Base-by-base conservation (phyloP, 2,113 vertebrate genomes). In the Microcebus ravelobensis region DNA sequence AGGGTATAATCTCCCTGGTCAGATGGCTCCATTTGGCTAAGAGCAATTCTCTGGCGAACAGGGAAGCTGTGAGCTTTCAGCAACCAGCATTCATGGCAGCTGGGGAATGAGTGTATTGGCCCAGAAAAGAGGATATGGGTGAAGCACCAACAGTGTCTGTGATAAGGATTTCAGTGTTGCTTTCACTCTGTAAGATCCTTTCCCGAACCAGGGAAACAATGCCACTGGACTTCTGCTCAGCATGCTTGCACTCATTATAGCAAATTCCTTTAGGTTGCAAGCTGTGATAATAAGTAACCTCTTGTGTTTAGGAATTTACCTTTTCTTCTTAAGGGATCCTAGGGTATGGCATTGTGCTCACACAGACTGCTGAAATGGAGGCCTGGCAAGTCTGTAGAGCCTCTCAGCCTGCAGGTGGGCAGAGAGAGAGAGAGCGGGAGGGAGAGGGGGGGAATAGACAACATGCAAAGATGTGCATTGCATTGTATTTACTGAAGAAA, bases 21-120 rank as follows among this genome's bases (percentile, higher is more conserved):
- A 90, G 70, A 79, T 87, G 91, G 39, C n/a, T 74, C 34, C 11
- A 21, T 84, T 36, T 15, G 8, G 27, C 77, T 45, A 90, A 90
- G 50, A 84, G n/a, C 55, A 93, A 73, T 88, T 95, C 83, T 97
- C 48, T 67, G 45, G 68, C 65, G 57, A 90, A 89, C n/a, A 55
- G 21, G 42, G 48, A 21, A 79, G 57, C 76, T 96, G 31, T 92
- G 77, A 93, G 36, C 63, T 50, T 36, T 95, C 39, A 82, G 63
- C 42, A 71, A 48, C 39, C 27, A 70, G 42, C 65, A 74, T 57
- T 68, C 34, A 45, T 50, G 7, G 31, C 6, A 76, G 76, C 71
- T 65, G 18, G 29, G 20, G 27, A 92, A 87, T 0, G 0, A 23
- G 42, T 34, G 6, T n/a, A 74, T 39, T 81, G 27, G 42, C 20